Conservation (phyloP, 2,888 invertebrate species). For the Laspeyria flexula region DNA sequence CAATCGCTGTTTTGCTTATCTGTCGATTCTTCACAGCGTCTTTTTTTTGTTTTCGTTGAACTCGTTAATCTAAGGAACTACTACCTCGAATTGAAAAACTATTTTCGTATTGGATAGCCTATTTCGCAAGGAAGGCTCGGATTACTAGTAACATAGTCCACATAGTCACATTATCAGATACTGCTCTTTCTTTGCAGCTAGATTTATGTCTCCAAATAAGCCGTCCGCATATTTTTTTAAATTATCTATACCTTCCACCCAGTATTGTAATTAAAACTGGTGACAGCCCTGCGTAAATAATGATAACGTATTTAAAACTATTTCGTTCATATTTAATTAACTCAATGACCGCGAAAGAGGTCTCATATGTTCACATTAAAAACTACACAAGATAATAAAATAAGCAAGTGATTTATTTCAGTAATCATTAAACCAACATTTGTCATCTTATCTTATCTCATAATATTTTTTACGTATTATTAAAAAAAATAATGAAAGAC, state of each 20-base stretch:
- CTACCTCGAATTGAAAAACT: too few species aligned
- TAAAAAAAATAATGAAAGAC: conserved; percentile 17
- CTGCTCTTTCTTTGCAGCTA: too few species aligned
- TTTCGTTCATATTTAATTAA: neutral
- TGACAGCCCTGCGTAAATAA: neutral
- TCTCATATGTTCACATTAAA: neutral
- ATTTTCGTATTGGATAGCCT: too few species aligned
- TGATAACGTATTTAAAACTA: neutral
- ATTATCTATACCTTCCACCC: neutral
- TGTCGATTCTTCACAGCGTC: too few species aligned
- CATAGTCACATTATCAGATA: too few species aligned
- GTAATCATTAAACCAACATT: conserved; percentile 4
- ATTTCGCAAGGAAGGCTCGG: too few species aligned
- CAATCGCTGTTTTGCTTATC: too few species aligned
- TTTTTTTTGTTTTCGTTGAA: too few species aligned
- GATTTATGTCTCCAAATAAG: too few species aligned
- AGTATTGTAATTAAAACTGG: too few species aligned
- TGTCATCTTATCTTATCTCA: conserved; percentile 29
- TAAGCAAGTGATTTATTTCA: neutral
- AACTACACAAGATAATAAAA: neutral
- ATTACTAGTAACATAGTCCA: too few species aligned
- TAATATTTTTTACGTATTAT: conserved; percentile 34
- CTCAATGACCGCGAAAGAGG: neutral
- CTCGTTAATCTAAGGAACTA: too few species aligned
- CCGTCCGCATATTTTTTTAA: neutral